Evolutionary conservation across 2,797 vertebrate genomes (phyloP), one percentile per base, ranked within the genome.

Genomic region (Heterohyrax brucei): DNA sequence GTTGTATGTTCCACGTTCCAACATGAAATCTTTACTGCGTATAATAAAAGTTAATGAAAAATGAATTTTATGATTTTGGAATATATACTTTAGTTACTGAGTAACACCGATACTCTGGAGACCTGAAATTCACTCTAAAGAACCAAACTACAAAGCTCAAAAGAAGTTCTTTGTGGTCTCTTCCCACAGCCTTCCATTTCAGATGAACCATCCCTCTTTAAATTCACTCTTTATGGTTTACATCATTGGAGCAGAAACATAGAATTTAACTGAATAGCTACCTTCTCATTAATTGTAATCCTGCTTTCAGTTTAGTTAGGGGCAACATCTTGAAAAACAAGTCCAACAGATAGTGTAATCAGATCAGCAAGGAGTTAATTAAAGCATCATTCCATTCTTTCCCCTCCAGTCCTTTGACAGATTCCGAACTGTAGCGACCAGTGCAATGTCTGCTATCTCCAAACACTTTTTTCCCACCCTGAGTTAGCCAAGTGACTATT

Each of bases 311-410:
- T 78, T 82, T 16, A 94, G 72, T 70, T 73, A 30, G 4, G 80
- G 79, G 5, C 56, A 92, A 85, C 46, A 75, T 84, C 39, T 73
- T 94, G 64, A 81, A 88, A 83, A 4, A 61, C 39, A 61, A 61
- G 22, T 19, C 75, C 13, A 93, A 80, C 79, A 68, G 33, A 85
- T 91, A 82, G 46, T 78, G 2, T 59, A 90, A 90, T 90, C 76
- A 91, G 94, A 88, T 46, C 44, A 91, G 68, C 12, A 93, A 93
- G 6, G 68, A 83, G 83, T 84, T 91, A 83, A 91, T 68, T 64
- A 75, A 91, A 88, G 94, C 4, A 80, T 84, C 24, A 76, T 73
- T 93, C 4, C 24, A 30, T 87, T 92, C 16, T 81, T 83, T 94
- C 10, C 39, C 50, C 87, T 83, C 7, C 91, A 86, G 84, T 66